Evolutionary conservation across 2,113 vertebrate species (phyloP), one percentile per base, ranked within the genome.

Genomic region (Neolamprologus cancellatus): DNA sequence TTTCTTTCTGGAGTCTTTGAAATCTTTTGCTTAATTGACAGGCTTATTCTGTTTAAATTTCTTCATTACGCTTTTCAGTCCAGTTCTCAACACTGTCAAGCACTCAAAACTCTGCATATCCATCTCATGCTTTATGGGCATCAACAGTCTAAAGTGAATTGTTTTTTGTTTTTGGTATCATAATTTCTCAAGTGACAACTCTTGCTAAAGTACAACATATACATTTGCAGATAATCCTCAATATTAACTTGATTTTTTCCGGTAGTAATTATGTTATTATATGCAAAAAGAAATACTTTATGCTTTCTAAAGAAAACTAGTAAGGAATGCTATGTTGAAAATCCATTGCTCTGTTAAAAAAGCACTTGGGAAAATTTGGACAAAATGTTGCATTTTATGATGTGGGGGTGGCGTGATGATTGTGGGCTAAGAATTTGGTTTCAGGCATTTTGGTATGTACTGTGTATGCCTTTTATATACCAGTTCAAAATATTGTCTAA

Each of bases 401-500:
- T 0, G 4, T 36, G 4, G 59, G 11, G 18, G 11, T 66, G 59
- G 32, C 0, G 32, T 0, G 17, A 0, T 61, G 57, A 61, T 18
- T 3, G 59, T 8, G 32, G 32, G 59, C 59, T 36, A 36, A 36
- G 32, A 36, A 0, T 8, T 66, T 64, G 0, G 30, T 5, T 69
- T 69, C 36, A 25, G 34, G 18, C 6, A 66, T 66, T 66, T 66
- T 13, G 61, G 2, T 23, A 2, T 9, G n/a, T 41, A 23, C n/a
- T 69, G 7, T 41, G 13, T 69, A 25, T 41, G 64, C 36, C 64
- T 41, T 69, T 41, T 15, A 23, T 23, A 25, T 50, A 1, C 44
- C 15, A 78, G 30, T 34, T 32, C 3, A 53, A 53, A 78, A 53
- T 20, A 8, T 2, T 6, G 30, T 23, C 20, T 20, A 15, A 36